Evolutionary conservation across 2,797 vertebrate species (phyloP).

Genomic region (Siniperca obscura): DNA sequence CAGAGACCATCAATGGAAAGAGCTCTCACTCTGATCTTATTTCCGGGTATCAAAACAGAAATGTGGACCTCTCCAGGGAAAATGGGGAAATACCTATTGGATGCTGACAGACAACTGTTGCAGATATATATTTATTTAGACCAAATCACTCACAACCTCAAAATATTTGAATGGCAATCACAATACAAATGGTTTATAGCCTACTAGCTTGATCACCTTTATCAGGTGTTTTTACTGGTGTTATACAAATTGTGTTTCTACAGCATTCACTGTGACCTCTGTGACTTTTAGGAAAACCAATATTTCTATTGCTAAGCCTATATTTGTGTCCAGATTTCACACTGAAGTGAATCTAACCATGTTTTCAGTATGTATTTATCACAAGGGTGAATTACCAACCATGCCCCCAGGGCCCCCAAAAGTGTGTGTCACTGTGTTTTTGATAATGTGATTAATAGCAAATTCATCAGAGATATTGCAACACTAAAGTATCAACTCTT

Average conservation of each 20-base stretch:
- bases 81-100: neutral
- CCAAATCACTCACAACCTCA: neutral
- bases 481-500: neutral
- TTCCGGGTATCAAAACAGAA: constrained; percentile 24
- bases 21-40: constrained; percentile 60
- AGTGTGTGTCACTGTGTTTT: neutral
- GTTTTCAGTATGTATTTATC: neutral
- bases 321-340: neutral
- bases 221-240: neutral
- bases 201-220: neutral
- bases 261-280: neutral
- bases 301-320: neutral
- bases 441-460: neutral
- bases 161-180: neutral
- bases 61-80: neutral
- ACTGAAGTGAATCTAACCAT: neutral
- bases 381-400: neutral
- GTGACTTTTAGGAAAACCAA: neutral
- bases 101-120: neutral
- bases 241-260: too few species aligned
- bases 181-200: neutral
- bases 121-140: neutral
- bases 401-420: neutral
- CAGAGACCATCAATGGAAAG: constrained; percentile 27
- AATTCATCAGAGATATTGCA: neutral